Base-by-base conservation (phyloP, 2,888 invertebrate genomes). In the Ligdia adustata region DNA sequence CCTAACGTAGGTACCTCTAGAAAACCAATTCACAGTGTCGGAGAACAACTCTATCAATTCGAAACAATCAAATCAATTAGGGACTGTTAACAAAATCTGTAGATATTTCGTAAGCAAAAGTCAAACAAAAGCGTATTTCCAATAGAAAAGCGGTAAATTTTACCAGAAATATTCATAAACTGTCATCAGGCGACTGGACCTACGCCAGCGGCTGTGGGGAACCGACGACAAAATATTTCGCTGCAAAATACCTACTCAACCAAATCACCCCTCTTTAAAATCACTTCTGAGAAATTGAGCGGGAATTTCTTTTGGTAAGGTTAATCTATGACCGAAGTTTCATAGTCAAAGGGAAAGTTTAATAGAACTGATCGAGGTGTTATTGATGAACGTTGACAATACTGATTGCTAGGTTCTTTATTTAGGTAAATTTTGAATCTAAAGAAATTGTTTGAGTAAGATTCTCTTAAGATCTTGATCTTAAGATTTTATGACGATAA, bases 111-210 rank as follows among this genome's bases (percentile, higher is more conserved):
- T 60, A 67, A 63, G 69, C 70, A 79, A 77, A 82, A 81, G 74
- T 76, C 79, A 71, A 82, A 82, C 72, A 77, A 31, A 67, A 71
- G 74, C 69, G 72, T 74, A 70, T 69, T 70, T 70, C 64, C 73
- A 75, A 73, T 77, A 71, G 79, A 75, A 75, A 74, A 82, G 77
- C 79, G 60, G 72, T 61, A 78, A 78, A 79, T 84, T 86, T 82
- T 78, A 87, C 80, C 86, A 85, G 84, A 88, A 89, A 89, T 88
- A 89, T 90, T 90, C 89, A 89, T 89, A 88, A 87, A 87, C 87
- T 89, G 89, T 88, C 89, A 89, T 88, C 88, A 83, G 69, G 76
- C 82, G 79, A 85, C 89, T 90, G 89, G 89, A 88, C 88, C 76
- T 61, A 63, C 81, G 89, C 89, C 89, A 90, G 88, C 89, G 89